These are phyloP conservation scores for Hemicentrotus pulcherrimus DNA, from an alignment of 35 echinoderm and acorn worm genomes.

Conservation along the genomic window DNA sequence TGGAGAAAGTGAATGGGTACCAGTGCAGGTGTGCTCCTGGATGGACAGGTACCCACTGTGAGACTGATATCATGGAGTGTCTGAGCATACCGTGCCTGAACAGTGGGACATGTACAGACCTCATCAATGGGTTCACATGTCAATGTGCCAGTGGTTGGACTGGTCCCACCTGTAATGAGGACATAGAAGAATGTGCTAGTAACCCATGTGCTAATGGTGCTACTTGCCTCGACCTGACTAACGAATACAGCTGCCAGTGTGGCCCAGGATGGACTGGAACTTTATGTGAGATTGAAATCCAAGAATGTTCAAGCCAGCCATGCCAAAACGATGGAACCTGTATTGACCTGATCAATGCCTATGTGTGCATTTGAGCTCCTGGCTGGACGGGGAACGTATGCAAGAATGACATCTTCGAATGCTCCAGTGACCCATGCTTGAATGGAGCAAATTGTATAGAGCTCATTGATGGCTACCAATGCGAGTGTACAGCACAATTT, in stretches of 20 bases:
- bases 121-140: constrained; percentile 53
- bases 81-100: constrained; percentile 46
- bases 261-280: constrained; percentile 46
- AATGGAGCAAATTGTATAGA: constrained; percentile 73
- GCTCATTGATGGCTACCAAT: constrained; percentile 50
- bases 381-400: constrained; percentile 58
- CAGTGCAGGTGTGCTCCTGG: constrained; percentile 58
- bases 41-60: constrained; percentile 66
- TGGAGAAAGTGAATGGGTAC: constrained; percentile 38
- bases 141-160: constrained; percentile 19
- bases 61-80: constrained; percentile 63
- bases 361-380: constrained; percentile 59
- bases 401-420: constrained; percentile 59
- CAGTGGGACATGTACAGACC: constrained; percentile 57
- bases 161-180: neutral
- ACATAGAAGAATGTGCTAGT: constrained; percentile 63
- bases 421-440: constrained; percentile 53
- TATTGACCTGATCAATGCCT: constrained; percentile 46
- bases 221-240: constrained; percentile 48
- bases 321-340: constrained; percentile 53
- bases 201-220: constrained; percentile 67
- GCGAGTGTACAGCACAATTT: constrained; percentile 47
- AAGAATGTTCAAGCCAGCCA: constrained; percentile 26
- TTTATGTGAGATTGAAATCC: constrained; percentile 51
- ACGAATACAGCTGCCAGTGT: constrained; percentile 72